Percentiles rank a stretch among this genome's conserved stretches.
Evolutionary conservation across 2,888 invertebrate genomes (phyloP).

Genomic region (Muschampia plurimacula): DNA sequence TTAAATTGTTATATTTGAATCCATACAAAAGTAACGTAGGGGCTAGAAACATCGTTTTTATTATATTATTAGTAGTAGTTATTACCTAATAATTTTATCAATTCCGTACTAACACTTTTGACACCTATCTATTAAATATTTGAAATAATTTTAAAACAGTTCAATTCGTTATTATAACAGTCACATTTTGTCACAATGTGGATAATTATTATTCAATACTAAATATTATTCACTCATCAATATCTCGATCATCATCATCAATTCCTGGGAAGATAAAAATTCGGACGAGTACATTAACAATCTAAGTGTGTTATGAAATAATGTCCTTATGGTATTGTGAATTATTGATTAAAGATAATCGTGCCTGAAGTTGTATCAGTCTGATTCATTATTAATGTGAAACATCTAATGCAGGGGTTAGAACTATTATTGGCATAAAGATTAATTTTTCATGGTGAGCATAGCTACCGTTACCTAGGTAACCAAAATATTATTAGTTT

Average conservation of each 20-base stretch:
- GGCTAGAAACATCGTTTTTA: constrained; percentile 20
- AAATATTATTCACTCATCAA: constrained; percentile 65
- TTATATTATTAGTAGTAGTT: constrained; percentile 30
- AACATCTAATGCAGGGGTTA: too few species aligned
- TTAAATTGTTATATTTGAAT: not conserved
- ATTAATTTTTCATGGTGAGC: too few species aligned
- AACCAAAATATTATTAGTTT: too few species aligned
- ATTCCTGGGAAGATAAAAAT: constrained; percentile 82
- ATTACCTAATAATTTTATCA: constrained; percentile 44
- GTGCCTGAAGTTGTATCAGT: not conserved
- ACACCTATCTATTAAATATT: constrained; percentile 35
- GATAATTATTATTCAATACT: constrained; percentile 59
- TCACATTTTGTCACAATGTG: constrained; percentile 84
- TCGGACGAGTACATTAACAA: constrained; percentile 69
- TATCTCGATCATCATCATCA: constrained; percentile 74
- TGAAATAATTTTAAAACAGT: constrained; percentile 36
- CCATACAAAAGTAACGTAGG: constrained; percentile 25
- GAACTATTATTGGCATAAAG: too few species aligned
- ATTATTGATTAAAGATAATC: too few species aligned
- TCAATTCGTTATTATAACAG: constrained; percentile 36
- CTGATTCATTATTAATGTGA: not conserved
- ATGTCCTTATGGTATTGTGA: too few species aligned
- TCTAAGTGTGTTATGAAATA: constrained; percentile 17
- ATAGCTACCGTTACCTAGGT: too few species aligned
- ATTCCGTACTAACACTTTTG: constrained; percentile 45